Evolutionary conservation across 53 echinoderm and acorn worm species (phyloP), one percentile per base, ranked within the genome.

Genomic region (Paracentrotus lividus): DNA sequence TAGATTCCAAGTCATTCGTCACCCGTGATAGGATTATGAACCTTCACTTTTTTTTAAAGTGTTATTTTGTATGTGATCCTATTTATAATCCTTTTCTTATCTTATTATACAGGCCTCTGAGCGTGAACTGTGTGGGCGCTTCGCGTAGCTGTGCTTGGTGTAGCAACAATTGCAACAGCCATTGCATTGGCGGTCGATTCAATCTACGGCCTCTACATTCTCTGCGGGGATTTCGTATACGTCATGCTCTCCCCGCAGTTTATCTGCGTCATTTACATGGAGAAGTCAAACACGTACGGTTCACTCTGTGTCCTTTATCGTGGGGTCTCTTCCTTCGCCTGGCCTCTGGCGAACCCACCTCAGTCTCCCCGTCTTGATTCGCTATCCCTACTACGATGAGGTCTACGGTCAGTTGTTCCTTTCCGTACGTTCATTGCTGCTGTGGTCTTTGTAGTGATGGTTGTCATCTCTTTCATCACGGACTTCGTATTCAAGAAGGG

Each of bases 271-370:
- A 85, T 95, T 34, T 86, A 95, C 93, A 49, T 95, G 34, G 26
- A 32, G 32, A 93, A 93, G 88, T 94, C 94, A 86, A 97, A 97
- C 77, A 96, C 96, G 21, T 97, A 97, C 86, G 97, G 97, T 23
- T 96, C 97, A 0, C 53, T 94, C 10, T 7, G 77, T 3, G 96
- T 53, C 58, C 95, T 4, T n/a, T n/a, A n/a, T n/a, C n/a, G n/a
- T n/a, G n/a, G n/a, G 96, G 93, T 59, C 92, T 97, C 18, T 60
- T 97, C 57, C 38, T 97, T 18, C 93, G 96, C 9, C 90, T 96
- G 20, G 93, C 91, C 42, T 95, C 96, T 15, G 96, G 97, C 18
- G 97, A 97, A 49, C 94, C 8, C 34, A 89, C 0, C 76, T 97
- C 4, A 77, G 77, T 9, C 81, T 97, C 18, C 58, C 95, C 16